Evolutionary conservation across 2,888 invertebrate species (phyloP), one percentile per base, ranked within the genome.

Genomic region (Scaptomyza polygonia): DNA sequence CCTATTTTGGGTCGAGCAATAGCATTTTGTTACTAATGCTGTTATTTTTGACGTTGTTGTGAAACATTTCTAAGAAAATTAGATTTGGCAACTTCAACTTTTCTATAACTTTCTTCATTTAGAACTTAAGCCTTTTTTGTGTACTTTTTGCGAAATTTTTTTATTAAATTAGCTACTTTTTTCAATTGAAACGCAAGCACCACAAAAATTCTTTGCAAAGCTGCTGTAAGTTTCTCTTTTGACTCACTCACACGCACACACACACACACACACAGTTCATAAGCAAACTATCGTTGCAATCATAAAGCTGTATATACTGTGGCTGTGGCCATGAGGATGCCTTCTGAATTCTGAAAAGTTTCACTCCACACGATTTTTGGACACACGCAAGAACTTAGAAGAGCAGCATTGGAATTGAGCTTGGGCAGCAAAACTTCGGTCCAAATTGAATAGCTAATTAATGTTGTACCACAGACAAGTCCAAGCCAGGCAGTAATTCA

Each of bases 161-260:
- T 82, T 85, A 87, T 82, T 85, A 81, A 87, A 85, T 82, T 82
- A 82, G 87, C 75, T 58, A 72, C 82, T 84, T 84, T 76, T 73
- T 72, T 67, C 68, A 65, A 72, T 63, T 68, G 73, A 72, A 80
- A 68, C 63, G 64, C 56, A 67, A 63, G 47, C 63, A 58, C 79
- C 71, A 57, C 69, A 68, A 67, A 81, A 73, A 61, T 56, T 56
- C 45, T 52, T 47, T 32, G 43, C 36, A 39, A 66, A 43, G 40
- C 32, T 43, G 54, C 49, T 47, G 34, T 32, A 67, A 71, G 55
- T 73, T 70, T 62, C 30, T 11, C 58, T 56, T 48, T 73, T 67
- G 57, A 47, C 57, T 55, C 57, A 58, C 39, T 9, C 36, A 36
- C 39, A 16, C 3, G 16, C 57, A 69, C 39, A 16, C 36, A 36